Evolutionary conservation across 2,888 invertebrate species (phyloP).

Genomic region (Calameuta idolon): DNA sequence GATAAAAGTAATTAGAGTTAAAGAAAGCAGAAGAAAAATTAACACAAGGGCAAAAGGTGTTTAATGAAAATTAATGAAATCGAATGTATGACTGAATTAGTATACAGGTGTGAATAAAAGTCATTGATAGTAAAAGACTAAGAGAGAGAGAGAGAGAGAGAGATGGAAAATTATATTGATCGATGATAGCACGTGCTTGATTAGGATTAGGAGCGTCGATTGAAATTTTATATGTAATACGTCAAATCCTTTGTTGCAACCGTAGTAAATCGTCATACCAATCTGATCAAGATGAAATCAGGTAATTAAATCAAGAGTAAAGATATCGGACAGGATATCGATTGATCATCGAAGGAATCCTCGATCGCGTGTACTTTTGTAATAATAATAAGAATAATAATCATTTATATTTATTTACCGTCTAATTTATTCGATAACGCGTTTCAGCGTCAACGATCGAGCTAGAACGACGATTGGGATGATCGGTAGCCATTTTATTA

Average conservation of each 20-base stretch:
- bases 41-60: constrained; percentile 1
- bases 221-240: constrained; percentile 51
- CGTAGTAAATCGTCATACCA: background rate
- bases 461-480: background rate
- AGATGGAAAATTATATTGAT: constrained; percentile 14
- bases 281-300: background rate
- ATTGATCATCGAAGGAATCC: background rate
- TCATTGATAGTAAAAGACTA: background rate
- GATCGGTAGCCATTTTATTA: background rate
- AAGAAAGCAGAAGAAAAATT: constrained; percentile 23
- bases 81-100: background rate
- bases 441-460: background rate
- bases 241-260: constrained; percentile 13
- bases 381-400: constrained; percentile 3
- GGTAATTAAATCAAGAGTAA: background rate
- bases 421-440: constrained; percentile 38
- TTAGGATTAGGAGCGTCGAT: constrained; percentile 43
- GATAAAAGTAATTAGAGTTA: constrained; percentile 15
- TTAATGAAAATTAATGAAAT: background rate
- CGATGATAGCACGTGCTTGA: constrained; percentile 33
- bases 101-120: background rate
- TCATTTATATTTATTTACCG: constrained; percentile 46
- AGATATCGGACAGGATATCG: background rate
- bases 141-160: background rate
- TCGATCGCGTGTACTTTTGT: background rate